Base-by-base conservation (phyloP, 64 coral and sea anemone genomes). In the Stichodactyla helianthus region DNA sequence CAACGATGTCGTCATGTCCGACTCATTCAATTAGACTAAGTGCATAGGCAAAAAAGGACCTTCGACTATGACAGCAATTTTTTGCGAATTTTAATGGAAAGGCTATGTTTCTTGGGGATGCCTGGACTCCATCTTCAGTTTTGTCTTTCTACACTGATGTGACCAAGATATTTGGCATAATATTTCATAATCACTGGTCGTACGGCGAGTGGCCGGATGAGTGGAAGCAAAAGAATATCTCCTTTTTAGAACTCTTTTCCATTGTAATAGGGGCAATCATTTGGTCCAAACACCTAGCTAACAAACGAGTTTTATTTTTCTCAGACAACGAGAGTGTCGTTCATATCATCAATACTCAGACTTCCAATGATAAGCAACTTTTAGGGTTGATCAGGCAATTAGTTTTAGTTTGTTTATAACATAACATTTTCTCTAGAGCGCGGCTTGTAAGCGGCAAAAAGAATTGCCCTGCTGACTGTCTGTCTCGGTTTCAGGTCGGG, bases 41-140 rank as follows among this genome's bases (percentile, higher is more conserved):
- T 6, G 55, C 14, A 5, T 53, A 58, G 10, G 25, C 26, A 1
- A 82, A 44, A 54, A 80, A 58, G 20, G 77, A 82, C 35, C 28
- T 88, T 7, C 20, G 51, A 60, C 28, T 68, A n/a, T 88, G 87
- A 77, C 22, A 65, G 17, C n/a, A 19, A 19, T 88, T 82, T 88
- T 88, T 88, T 12, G 9, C 5, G 5, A 15, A 6, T 13, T 88
- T 57, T 82, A 88, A 88, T 50, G 77, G 14, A 5, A 79, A 54
- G 55, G 82, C 87, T 50, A 31, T 88, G 54, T 88, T 88, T 58
- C 54, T 82, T 82, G 78, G 67, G 16, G 85, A 74, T 1, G 85
- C 44, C 18, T 87, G 85, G 85, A 18, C 65, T 52, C 19, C 50
- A 16, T 87, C 70, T n/a, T 28, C 25, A 2, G 10, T n/a, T 16